A percentile compares a stretch with the other conserved stretches of the same genome.
Conservation (phyloP, 2,888 invertebrate species). For the Spatulosminthurus flaviceps region DNA sequence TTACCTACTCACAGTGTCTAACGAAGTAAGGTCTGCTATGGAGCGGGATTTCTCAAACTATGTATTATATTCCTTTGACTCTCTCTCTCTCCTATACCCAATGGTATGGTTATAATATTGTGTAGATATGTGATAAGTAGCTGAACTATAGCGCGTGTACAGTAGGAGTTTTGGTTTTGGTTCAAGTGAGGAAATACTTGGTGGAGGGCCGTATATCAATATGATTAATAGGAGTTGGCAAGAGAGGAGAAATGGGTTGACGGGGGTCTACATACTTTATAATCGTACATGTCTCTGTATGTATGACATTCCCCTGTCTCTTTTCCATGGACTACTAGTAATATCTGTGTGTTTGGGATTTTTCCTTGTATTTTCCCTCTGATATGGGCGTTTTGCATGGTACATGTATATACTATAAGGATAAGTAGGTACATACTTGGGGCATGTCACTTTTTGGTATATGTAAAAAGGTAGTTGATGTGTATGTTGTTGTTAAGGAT, state of each 20-base stretch:
- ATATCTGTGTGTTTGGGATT: neutral
- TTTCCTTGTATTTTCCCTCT: neutral
- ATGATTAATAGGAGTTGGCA: constrained; percentile 60
- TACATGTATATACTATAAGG: neutral
- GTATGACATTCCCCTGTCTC: constrained; percentile 2
- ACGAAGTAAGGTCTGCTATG: constrained; percentile 32
- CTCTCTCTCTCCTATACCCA: too few species aligned
- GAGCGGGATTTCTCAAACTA: constrained; percentile 1
- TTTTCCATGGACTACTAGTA: neutral
- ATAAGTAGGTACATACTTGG: too few species aligned
- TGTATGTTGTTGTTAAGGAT: too few species aligned
- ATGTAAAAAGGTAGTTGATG: too few species aligned
- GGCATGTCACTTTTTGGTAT: too few species aligned
- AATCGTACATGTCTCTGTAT: too few species aligned
- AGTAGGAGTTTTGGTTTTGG: constrained; percentile 27
- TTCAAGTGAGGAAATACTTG: constrained; percentile 44
- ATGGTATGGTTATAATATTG: too few species aligned
- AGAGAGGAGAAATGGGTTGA: constrained; percentile 54
- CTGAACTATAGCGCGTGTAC: too few species aligned
- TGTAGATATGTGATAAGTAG: too few species aligned
- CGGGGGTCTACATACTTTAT: constrained; percentile 36
- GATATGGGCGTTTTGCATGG: neutral
- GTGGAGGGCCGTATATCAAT: constrained; percentile 59
- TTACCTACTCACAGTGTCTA: constrained; percentile 32
- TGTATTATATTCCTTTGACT: too few species aligned